These are phyloP conservation scores for Solenodon paradoxus DNA, from an alignment of 2,113 vertebrate genomes.

Conservation along the genomic window DNA sequence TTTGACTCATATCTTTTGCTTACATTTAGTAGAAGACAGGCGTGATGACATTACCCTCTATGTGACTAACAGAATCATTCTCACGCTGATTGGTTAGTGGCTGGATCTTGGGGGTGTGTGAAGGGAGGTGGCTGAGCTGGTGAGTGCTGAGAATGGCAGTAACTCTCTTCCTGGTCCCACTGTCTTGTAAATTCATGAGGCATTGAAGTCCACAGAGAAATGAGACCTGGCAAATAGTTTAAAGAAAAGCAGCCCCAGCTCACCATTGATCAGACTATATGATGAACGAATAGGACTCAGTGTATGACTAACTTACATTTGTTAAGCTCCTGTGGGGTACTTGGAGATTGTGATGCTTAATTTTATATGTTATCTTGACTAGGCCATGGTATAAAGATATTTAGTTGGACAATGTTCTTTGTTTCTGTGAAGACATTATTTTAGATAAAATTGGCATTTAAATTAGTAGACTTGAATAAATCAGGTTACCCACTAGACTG, in stretches of 20 bases:
- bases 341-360: background rate
- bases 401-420: no score
- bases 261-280: background rate
- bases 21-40: background rate
- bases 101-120: background rate
- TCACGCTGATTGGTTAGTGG: background rate
- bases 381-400: background rate
- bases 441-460: background rate
- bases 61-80: background rate
- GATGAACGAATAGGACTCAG: background rate
- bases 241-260: background rate
- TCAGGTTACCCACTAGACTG: background rate
- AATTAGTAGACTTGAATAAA: background rate
- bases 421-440: slow-evolving; percentile 20
- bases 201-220: background rate
- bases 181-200: background rate
- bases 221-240: background rate
- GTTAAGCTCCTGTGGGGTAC: background rate
- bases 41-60: accelerated
- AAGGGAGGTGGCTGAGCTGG: background rate
- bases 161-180: background rate
- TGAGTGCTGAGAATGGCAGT: background rate
- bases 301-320: background rate
- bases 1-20: background rate
- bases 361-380: background rate